phyloP scores from a whole-genome alignment of 2,113 vertebrate genomes.

The Notarius lentiginosus region DNA sequence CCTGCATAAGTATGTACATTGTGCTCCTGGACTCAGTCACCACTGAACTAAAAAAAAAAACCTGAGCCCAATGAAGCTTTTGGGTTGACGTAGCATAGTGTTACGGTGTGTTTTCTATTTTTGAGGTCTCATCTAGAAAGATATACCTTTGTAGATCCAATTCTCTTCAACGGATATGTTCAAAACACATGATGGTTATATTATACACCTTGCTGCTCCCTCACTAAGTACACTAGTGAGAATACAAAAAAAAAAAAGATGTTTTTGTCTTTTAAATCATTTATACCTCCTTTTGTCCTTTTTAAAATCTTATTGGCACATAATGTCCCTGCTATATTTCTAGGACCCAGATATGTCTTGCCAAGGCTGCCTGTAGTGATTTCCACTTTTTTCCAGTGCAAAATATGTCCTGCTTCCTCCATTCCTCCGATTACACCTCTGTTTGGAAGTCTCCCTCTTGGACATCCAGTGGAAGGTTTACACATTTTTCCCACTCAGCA shows the following conservation, averaged over 20 bases:
- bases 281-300: conserved; percentile 45
- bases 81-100: conserved; percentile 89
- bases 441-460: conserved; percentile 99
- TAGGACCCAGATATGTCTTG: conserved; percentile 83
- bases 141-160: conserved; percentile 84
- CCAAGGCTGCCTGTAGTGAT: conserved; percentile 91
- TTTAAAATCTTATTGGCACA: conserved; percentile 78
- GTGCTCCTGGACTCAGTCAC: conserved; percentile 98
- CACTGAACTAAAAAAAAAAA: conserved; percentile 85
- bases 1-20: conserved; percentile 99
- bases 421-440: conserved; percentile 81
- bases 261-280: conserved; percentile 65
- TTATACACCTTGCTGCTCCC: conserved; percentile 96
- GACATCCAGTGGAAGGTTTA: conserved; percentile 96
- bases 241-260: conserved; percentile 89
- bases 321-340: conserved; percentile 84
- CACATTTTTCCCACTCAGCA: conserved; percentile 98
- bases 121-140: conserved; percentile 94
- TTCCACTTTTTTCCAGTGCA: conserved; percentile 86
- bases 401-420: conserved; percentile 69
- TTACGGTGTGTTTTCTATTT: conserved; percentile 75
- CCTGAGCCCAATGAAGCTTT: conserved; percentile 92
- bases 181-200: conserved; percentile 98
- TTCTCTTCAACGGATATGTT: conserved; percentile 94
- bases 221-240: conserved; percentile 90